Conservation (phyloP, 2,888 invertebrate genomes). For the Cephus rjabovi region DNA sequence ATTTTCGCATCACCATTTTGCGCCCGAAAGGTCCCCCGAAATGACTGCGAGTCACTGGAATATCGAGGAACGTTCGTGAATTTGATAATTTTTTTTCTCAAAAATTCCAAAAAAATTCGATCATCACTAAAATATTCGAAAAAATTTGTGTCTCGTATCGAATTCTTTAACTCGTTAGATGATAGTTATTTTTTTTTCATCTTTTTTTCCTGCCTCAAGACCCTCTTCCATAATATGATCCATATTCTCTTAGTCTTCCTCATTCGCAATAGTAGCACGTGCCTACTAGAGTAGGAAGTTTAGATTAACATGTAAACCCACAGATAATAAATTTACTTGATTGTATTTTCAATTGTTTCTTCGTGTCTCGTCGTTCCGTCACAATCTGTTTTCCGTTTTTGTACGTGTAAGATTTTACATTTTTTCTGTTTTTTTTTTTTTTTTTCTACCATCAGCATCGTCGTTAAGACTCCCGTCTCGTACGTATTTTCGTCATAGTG, state of each 20-base stretch:
- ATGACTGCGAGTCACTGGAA: background rate
- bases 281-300: conserved; percentile 15
- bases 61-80: background rate
- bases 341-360: conserved; percentile 29
- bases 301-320: conserved; percentile 45
- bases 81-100: background rate
- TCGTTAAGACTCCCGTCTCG: background rate
- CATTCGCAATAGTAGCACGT: background rate
- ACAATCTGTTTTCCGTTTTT: background rate
- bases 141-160: too few species aligned
- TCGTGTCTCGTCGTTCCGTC: background rate
- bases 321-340: conserved; percentile 45
- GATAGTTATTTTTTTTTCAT: background rate
- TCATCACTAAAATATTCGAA: background rate
- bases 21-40: background rate
- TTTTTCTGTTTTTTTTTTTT: too few species aligned
- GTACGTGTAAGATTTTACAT: background rate
- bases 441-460: background rate
- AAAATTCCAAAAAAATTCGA: background rate
- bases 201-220: background rate
- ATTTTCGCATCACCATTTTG: background rate
- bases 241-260: background rate
- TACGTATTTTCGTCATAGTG: too few species aligned
- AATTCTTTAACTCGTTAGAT: background rate
- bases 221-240: background rate